These are phyloP conservation scores for Stenodera caucasica DNA, from an alignment of 2,888 invertebrate genomes.

Conservation along the genomic window DNA sequence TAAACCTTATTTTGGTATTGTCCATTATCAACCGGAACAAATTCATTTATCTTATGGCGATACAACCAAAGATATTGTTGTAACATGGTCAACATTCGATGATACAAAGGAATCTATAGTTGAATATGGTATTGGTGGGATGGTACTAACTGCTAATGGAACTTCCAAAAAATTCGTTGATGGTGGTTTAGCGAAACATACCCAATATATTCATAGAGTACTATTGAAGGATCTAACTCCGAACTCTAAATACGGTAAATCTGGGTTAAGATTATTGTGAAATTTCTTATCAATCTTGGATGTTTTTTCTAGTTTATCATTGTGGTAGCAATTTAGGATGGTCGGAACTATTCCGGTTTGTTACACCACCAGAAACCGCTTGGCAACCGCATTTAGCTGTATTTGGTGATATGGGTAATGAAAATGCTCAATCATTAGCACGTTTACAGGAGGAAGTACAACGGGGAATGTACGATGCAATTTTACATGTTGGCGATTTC, in stretches of 20 bases:
- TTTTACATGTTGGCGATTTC: conserved; percentile 93
- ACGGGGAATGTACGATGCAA: conserved; percentile 77
- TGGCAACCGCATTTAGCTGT: conserved; percentile 85
- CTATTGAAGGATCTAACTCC: conserved; percentile 63
- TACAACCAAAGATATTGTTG: conserved; percentile 68
- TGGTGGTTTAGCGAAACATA: conserved; percentile 66
- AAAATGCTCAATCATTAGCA: conserved; percentile 84
- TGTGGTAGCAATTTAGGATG: conserved; percentile 79
- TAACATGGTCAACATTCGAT: conserved; percentile 82
- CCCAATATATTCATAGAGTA: conserved; percentile 80
- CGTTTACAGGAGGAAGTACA: conserved; percentile 84
- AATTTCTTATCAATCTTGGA: not conserved
- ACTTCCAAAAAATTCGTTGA: conserved; percentile 68
- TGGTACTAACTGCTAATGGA: conserved; percentile 62
- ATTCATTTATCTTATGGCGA: conserved; percentile 70
- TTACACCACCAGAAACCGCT: conserved; percentile 66
- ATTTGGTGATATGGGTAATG: conserved; percentile 93
- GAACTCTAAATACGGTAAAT: conserved; percentile 67
- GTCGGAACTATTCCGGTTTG: conserved; percentile 79
- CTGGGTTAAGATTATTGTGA: no score
- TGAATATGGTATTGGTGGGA: conserved; percentile 70
- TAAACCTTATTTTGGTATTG: not conserved
- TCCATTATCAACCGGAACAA: conserved; percentile 67
- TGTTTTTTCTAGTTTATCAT: conserved; percentile 68
- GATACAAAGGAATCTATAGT: conserved; percentile 69